Evolutionary conservation across 2,797 vertebrate species (phyloP), one percentile per base, ranked within the genome.

Genomic region (Cyprinella venusta): DNA sequence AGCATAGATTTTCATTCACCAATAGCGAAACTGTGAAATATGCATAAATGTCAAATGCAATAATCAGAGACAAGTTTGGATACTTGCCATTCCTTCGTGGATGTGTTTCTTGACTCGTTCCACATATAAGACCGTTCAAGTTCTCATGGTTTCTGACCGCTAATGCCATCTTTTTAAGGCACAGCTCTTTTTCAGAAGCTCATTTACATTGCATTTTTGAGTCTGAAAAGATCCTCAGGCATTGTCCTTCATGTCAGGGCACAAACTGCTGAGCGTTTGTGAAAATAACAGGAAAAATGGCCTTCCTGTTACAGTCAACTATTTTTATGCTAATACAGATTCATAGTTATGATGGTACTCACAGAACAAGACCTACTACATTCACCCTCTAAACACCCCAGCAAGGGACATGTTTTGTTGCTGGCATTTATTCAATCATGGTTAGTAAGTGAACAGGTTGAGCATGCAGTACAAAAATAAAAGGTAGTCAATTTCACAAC

Each of bases 241-340:
- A 79, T 52, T 45, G 70, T 36, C 42, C 33, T 12, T 18, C 8
- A 19, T 42, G 72, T 68, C 63, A 76, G 72, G 33, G 16, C 15
- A 40, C 19, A 75, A 13, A 82, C 70, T 61, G 21, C 26, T 82
- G 33, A 80, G 65, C 69, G 50, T 40, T 80, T 54, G 16, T 59
- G 36, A 71, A 80, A 69, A 65, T 52, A 33, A 36, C 45, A 54
- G 63, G 61, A 61, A 82, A 71, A 74, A 64, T 50, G 40, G 19
- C 40, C 40, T 18, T 38, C 15, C 56, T 72, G 13, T 76, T 67
- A 33, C 42, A 24, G 4, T 71, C 3, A 42, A 68, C n/a, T 36
- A 36, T 64, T 81, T 67, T 67, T 75, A 54, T 54, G 30, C 45
- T 65, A 67, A 67, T 67, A 63, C 7, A 61, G 45, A 65, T 74